Base-by-base conservation (phyloP, 2,888 invertebrate species). In the Microctonus brassicae region DNA sequence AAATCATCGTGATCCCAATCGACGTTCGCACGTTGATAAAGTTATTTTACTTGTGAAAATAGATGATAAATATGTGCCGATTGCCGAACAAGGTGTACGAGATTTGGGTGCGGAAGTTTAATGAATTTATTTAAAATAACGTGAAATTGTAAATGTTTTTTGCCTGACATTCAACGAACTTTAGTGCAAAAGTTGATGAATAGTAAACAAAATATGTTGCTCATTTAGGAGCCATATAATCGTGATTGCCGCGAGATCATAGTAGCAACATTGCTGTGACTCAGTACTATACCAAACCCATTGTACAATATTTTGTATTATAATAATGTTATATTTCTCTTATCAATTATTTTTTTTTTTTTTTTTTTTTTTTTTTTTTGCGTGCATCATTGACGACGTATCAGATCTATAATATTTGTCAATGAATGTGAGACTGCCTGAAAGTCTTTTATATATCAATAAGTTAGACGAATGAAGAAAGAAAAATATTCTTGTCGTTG, bases 21-120 rank as follows among this genome's bases (percentile, higher is more conserved):
- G 94, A 70, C 91, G 98, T 20, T 97, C 97, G 4, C 97, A 97
- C 87, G 94, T 97, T 17, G 97, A 97, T 88, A 93, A 96, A 81
- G 95, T 94, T 65, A 95, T 98, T 73, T 90, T 98, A 20, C 91
- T 98, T 17, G 92, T 98, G n/a, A 95, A 96, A 88, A 95, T 98
- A 60, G 96, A 95, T 17, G 97, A 97, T 81, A 94, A 93, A 82
- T 97, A 93, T 88, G 97, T 98, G 74, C 97, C 98, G 17, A 95
- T 98, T 65, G 95, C 96, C 0, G 97, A 98, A 87, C 92, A 91
- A 82, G 97, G 97, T 73, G 94, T 97, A 6, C 93, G 94, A 76
- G 93, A 94, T 86, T 88, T 94, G 73, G 93, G 93, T 66, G 93
- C 93, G 69, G 94, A 94, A 86, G 91, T 91, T 75, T 86, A 83